Base-by-base conservation (phyloP, 2,888 invertebrate species). In the Schizotus pectinicornis region DNA sequence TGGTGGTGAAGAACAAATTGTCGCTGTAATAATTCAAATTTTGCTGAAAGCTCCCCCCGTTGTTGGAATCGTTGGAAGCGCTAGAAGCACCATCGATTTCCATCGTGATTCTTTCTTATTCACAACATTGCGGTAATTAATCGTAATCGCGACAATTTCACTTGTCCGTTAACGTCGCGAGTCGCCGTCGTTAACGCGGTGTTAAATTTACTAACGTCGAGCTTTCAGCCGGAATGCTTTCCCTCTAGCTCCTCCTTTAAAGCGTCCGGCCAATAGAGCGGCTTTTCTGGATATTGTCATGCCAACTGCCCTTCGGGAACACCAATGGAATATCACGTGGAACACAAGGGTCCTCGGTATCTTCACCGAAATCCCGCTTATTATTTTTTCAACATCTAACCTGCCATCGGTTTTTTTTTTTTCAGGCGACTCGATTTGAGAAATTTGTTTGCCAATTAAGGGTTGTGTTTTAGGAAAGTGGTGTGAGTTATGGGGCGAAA, bases 21-120 rank as follows among this genome's bases (percentile, higher is more conserved):
- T 77, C 75, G 42, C 71, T 68, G 56, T 77, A 78, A 63, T 72
- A 75, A 62, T 72, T 77, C 22, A 74, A 57, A 55, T 70, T 67
- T 41, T 63, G 58, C 6, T 59, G 47, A 62, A 70, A 74, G 59
- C 68, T 22, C 5, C 22, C 73, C 9, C 72, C 70, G 43, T 70
- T 65, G 52, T 70, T 74, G 7, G 79, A 78, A 62, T 79, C 79
- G 57, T 74, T 78, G 1, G 79, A 79, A 12, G 74, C 72, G 62
- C 75, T 77, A 6, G 78, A 78, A 8, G 71, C 61, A 3, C 64
- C 69, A 38, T 75, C 75, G 12, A 74, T 65, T 61, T 75, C 75
- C 76, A 76, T 76, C 7, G 6, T 58, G 33, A 11, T 32, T 43
- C 35, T 41, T 56, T 14, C 22, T 5, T 12, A 12, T 7, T 39